Evolutionary conservation across 1,140 invertebrate genomes (phyloP).

Genomic region (Conopomorpha cramerella): DNA sequence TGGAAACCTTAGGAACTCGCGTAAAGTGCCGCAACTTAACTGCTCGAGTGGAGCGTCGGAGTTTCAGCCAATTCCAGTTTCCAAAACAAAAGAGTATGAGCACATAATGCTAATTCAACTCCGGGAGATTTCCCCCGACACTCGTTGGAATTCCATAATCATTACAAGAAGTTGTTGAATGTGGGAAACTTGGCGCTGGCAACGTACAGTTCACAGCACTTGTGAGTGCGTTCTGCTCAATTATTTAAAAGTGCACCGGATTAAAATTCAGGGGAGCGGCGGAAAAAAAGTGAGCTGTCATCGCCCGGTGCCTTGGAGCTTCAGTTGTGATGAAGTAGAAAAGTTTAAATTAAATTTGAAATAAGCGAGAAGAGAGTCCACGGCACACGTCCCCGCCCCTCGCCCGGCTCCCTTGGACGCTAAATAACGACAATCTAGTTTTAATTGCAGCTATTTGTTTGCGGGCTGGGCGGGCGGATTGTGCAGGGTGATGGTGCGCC

Average conservation of each 20-base stretch:
- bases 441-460: conserved; percentile 22
- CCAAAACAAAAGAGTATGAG: not conserved
- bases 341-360: conserved; percentile 30
- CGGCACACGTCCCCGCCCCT: conserved; percentile 3
- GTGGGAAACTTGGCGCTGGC: conserved; percentile 1
- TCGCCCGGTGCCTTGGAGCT: conserved; percentile 5
- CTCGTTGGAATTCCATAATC: conserved; percentile 16
- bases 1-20: not conserved
- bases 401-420: conserved; percentile 4
- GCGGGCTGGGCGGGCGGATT: conserved; percentile 14
- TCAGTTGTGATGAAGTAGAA: conserved; percentile 17
- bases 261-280: no score
- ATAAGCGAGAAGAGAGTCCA: conserved; percentile 11
- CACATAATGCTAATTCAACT: not conserved
- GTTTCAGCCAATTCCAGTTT: not conserved
- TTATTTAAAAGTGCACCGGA: conserved; percentile 15
- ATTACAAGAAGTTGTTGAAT: conserved; percentile 20
- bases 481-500: conserved; percentile 9
- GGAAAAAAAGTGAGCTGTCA: conserved; percentile 12
- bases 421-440: conserved; percentile 24
- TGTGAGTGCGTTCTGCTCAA: conserved; percentile 11
- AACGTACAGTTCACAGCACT: not conserved
- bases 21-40: not conserved
- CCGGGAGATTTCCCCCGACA: conserved; percentile 28
- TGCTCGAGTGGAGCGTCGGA: not conserved